These are phyloP conservation scores for Nesidiocoris tenuis DNA, from an alignment of 2,888 invertebrate species.

Conservation along the genomic window DNA sequence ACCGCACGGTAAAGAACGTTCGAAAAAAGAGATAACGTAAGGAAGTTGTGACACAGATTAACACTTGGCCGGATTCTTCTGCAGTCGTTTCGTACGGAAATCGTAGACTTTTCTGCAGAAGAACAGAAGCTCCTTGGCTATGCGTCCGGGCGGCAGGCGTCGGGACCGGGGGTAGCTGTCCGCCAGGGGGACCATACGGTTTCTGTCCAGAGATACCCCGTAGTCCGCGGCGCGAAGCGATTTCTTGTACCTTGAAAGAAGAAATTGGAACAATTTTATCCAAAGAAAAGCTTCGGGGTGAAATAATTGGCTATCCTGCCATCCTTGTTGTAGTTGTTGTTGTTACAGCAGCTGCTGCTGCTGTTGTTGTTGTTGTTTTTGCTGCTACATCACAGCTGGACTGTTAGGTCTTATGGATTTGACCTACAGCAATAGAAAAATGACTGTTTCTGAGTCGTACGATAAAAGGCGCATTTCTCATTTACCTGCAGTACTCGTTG, in stretches of 20 bases:
- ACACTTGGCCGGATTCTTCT: conserved; percentile 55
- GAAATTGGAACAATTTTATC: neutral
- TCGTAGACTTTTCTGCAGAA: conserved; percentile 95
- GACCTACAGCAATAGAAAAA: too few relatives aligned
- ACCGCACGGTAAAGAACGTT: neutral
- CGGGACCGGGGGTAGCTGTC: conserved; percentile 62
- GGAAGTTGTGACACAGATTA: neutral
- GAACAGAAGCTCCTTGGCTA: conserved; percentile 80
- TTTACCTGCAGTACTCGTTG: conserved; percentile 92
- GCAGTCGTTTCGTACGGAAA: conserved; percentile 75
- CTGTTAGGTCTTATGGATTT: too few relatives aligned
- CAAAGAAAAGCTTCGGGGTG: too few relatives aligned
- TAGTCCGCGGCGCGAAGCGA: conserved; percentile 76
- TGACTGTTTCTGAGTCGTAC: too few relatives aligned
- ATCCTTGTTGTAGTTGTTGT: too few relatives aligned
- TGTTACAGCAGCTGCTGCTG: too few relatives aligned
- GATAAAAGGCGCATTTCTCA: too few relatives aligned
- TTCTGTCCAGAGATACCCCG: conserved; percentile 58
- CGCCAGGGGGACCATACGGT: conserved; percentile 60
- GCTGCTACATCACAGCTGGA: too few relatives aligned
- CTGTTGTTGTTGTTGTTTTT: too few relatives aligned
- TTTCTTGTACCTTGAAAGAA: conserved; percentile 73
- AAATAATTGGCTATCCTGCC: too few relatives aligned
- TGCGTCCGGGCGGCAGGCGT: conserved; percentile 66
- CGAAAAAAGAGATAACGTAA: neutral